Base-by-base conservation (phyloP, 1,140 invertebrate genomes). In the Drosophila varians region DNA sequence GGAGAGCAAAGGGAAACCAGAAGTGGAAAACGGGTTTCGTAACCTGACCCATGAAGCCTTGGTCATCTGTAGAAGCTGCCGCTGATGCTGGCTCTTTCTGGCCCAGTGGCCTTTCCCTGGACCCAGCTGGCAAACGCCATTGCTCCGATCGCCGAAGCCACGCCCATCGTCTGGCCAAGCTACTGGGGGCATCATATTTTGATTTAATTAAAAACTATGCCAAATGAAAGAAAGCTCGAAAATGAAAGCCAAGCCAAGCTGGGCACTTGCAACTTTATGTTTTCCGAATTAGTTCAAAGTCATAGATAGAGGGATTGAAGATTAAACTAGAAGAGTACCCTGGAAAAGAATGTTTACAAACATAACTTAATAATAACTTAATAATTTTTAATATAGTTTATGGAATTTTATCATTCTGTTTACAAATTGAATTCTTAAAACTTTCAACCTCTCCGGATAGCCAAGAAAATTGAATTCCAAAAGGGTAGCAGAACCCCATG, bases 11-110 rank as follows among this genome's bases (percentile, higher is more conserved):
- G 31, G 28, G 12, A 66, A 72, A 76, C 56, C 77, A 73, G 72
- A 28, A 55, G 31, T 38, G 14, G 14, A 38, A 75, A 79, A 79
- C 77, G 64, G 71, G 78, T 83, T 83, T 84, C 47, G 69, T 56
- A 64, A 79, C 64, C 73, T 83, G 78, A 83, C 74, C 80, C 70
- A 65, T 11, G 55, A 73, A 47, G 56, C 36, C 57, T 62, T 71
- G 70, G 71, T 82, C 76, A 74, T 46, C 25, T 36, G 21, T 42
- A 43, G 66, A 60, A 74, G 71, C 47, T 58, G 40, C 11, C 42
- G 34, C 23, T 43, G 64, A 36, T 49, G 40, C 28, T 74, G 68
- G 68, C 69, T 72, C 64, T 34, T 66, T 68, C 64, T 66, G 42
- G 42, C 60, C 58, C 16, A 9, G 25, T 16, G 23, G 8, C 12